A percentile compares a stretch with the other conserved stretches of the same genome.
Evolutionary conservation across 2,888 invertebrate species (phyloP).

Genomic region (Embidobia sp.): DNA sequence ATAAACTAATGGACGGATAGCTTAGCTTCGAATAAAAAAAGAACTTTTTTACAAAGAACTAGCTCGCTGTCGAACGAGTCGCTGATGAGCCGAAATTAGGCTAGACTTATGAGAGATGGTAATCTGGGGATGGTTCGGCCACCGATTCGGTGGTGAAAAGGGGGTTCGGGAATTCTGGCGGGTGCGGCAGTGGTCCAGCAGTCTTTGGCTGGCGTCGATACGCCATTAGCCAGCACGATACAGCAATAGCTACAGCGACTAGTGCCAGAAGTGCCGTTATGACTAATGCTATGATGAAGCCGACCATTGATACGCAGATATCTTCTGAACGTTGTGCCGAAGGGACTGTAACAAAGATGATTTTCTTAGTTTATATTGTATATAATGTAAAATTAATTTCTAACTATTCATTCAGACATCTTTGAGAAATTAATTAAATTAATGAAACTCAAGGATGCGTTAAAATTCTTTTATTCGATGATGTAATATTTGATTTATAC

Average conservation of each 20-base stretch:
- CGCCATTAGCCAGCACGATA: slow-evolving; percentile 97
- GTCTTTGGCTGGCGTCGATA: slow-evolving; percentile 93
- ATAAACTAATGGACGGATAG: slow-evolving; percentile 25
- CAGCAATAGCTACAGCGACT: slow-evolving; percentile 96
- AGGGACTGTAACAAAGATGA: slow-evolving; percentile 80
- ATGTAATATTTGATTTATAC: too few species aligned
- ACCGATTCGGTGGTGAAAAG: slow-evolving; percentile 92
- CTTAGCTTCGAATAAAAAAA: slow-evolving; percentile 68
- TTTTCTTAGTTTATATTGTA: background rate
- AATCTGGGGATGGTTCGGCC: slow-evolving; percentile 92
- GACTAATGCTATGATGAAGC: slow-evolving; percentile 94
- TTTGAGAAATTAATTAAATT: too few species aligned
- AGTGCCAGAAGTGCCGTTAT: slow-evolving; percentile 95
- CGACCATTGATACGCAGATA: slow-evolving; percentile 96
- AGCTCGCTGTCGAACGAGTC: slow-evolving; percentile 18
- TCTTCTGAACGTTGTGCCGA: slow-evolving; percentile 86
- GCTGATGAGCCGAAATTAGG: slow-evolving; percentile 68
- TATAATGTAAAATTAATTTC: too few species aligned
- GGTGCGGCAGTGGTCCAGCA: slow-evolving; percentile 95
- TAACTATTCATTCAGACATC: too few species aligned
- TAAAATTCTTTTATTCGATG: too few species aligned
- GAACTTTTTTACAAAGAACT: background rate
- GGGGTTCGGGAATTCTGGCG: slow-evolving; percentile 97
- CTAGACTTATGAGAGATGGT: slow-evolving; percentile 82
- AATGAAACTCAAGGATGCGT: too few species aligned